Base-by-base conservation (phyloP, 2,797 vertebrate genomes). In the Pteronotus mesoamericanus region DNA sequence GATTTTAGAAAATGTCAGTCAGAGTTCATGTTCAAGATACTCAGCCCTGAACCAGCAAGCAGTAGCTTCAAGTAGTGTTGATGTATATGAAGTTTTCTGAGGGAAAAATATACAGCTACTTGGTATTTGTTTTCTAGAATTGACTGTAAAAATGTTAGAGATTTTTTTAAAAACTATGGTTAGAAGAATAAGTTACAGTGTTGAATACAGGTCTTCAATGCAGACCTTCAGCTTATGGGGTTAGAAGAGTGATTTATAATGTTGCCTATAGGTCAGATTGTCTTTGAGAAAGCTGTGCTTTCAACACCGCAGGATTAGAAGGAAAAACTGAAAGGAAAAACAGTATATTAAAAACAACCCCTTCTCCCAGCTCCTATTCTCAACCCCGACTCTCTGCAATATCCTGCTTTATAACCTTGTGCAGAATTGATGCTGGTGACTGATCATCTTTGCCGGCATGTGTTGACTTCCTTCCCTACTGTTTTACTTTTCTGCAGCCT, bases 251-350 rank as follows among this genome's bases (percentile, higher is more conserved):
- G 91, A 97, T 96, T 97, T 97, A 97, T 94, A 92, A 92, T 86
- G 59, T 79, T 95, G 91, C 92, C 80, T 80, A 61, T 53, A 86
- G 91, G 75, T 96, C 88, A 95, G 89, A 91, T 87, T 78, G 72
- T 97, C 91, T 96, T 86, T 96, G 95, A 82, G 89, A 95, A 97
- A 94, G 92, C 93, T 94, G 39, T 75, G 71, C 92, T 97, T 97
- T 97, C 93, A 96, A 96, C 95, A 97, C 94, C 78, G 37, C 48
- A 34, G 90, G 92, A 88, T 92, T 96, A 96, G 97, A 96, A 92
- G 68, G 12, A 51, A 95, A 95, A 95, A 78, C 59, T 55, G 2
- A 94, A 74, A 95, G 69, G 87, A 93, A 97, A 95, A 96, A 94
- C 92, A 94, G 51, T 88, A 53, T 83, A 94, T 94, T 95, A 96